These are phyloP conservation scores for Heteropelma amictum DNA, from an alignment of 2,888 invertebrate genomes.

Conservation along the genomic window DNA sequence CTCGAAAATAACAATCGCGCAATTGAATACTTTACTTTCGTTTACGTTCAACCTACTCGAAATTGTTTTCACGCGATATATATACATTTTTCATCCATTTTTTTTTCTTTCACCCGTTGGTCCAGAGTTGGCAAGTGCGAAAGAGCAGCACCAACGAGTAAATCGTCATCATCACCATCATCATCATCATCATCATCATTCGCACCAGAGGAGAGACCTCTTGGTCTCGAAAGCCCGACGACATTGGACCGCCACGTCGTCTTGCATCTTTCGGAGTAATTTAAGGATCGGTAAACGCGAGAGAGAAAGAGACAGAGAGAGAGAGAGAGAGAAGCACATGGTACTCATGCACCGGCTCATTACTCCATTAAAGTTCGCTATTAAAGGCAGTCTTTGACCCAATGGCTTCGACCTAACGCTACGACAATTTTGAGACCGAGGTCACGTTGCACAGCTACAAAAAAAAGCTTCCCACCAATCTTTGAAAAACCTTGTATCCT, in stretches of 20 bases:
- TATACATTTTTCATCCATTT: background rate
- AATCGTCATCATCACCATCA: background rate
- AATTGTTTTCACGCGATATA: constrained; percentile 35
- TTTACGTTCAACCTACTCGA: constrained; percentile 35
- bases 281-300: constrained; percentile 59
- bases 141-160: constrained; percentile 4
- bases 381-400: constrained; percentile 70
- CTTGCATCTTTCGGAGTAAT: constrained; percentile 53
- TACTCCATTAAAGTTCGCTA: constrained; percentile 71
- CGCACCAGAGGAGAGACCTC: background rate
- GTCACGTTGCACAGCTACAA: constrained; percentile 39
- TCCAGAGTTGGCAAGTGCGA: constrained; percentile 34
- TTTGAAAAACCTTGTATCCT: no score
- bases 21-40: constrained; percentile 48
- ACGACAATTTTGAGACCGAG: constrained; percentile 53
- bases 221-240: constrained; percentile 16
- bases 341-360: constrained; percentile 60
- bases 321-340: constrained; percentile 37
- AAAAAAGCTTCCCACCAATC: constrained; percentile 20
- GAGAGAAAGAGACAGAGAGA: constrained; percentile 12
- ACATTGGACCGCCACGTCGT: constrained; percentile 37
- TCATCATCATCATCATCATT: background rate
- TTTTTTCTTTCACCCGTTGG: background rate
- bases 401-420: constrained; percentile 58
- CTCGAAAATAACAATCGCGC: constrained; percentile 32